Conservation (phyloP, 2,888 invertebrate genomes). For the Gerris lacustris region DNA sequence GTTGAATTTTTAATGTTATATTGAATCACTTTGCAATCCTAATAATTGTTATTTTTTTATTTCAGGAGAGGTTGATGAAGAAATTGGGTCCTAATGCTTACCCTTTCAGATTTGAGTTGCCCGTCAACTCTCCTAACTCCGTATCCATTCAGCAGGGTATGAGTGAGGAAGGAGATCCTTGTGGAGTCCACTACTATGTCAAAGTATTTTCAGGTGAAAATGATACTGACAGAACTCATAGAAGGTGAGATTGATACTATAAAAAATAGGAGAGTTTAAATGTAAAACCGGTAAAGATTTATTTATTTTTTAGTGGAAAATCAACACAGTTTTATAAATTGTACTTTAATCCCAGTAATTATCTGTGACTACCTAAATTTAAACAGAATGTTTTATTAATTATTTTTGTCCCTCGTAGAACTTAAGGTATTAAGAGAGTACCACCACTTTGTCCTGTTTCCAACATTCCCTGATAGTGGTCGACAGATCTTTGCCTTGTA, state of each 20-base stretch:
- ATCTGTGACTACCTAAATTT: too few relatives aligned
- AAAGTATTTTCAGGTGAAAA: constrained; percentile 75
- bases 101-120: constrained; percentile 72
- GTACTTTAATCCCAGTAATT: too few relatives aligned
- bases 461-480: too few relatives aligned
- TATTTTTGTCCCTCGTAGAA: too few relatives aligned
- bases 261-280: not conserved
- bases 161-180: constrained; percentile 78
- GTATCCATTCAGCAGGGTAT: constrained; percentile 79
- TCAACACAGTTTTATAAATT: too few relatives aligned
- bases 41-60: constrained; percentile 13
- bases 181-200: constrained; percentile 83
- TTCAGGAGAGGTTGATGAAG: constrained; percentile 68
- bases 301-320: not conserved
- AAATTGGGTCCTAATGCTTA: constrained; percentile 75
- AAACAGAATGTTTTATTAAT: too few relatives aligned
- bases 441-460: too few relatives aligned
- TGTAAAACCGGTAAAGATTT: not conserved
- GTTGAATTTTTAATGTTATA: too few relatives aligned
- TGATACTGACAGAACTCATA: constrained; percentile 65
- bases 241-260: constrained; percentile 43
- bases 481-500: too few relatives aligned
- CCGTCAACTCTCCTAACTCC: constrained; percentile 76
- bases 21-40: too few relatives aligned
- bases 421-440: too few relatives aligned